Base-by-base conservation (phyloP, 2,113 vertebrate genomes). In the Acinonyx jubatus region DNA sequence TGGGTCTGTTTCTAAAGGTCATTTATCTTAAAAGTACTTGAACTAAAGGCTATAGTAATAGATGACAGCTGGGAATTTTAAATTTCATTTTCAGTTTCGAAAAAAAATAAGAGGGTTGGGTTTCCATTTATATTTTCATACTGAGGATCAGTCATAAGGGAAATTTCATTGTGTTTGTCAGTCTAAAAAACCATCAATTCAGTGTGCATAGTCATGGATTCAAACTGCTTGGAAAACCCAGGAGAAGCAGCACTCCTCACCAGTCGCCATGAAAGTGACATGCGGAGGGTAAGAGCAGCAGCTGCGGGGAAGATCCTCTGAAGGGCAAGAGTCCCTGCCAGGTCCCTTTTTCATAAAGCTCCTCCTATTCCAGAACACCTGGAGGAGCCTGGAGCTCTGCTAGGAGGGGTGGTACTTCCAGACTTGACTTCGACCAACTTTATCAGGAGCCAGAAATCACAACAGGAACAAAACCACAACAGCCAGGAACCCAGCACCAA, bases 21-120 rank as follows among this genome's bases (percentile, higher is more conserved):
- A 36, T 79, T 90, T 90, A 21, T 74, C 79, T 83, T 91, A 5
- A 82, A 93, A 92, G 63, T 61, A 61, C n/a, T 93, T 91, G 16
- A 78, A 33, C 78, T 52, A 48, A 91, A 89, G 33, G 73, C 73
- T 69, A 23, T 95, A 91, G 41, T 78, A 86, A 45, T 71, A 91
- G 81, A 73, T 69, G 48, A 79, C 48, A 93, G 31, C 79, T 96
- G 52, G 29, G 27, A 96, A 78, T 85, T 86, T 84, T 55, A 81
- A 81, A 65, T 80, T 92, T 95, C 92, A 79, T 96, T 92, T 96
- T 92, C 68, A 82, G 23, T 94, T 93, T 18, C 79, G 65, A 33
- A 50, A 52, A 78, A 95, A 69, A 76, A 8, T 36, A n/a, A 38
- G 29, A 36, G 69, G 7, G 11, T 57, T 91, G 18, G n/a, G 5